A percentile compares a stretch with the other conserved stretches of the same genome.
Conservation (phyloP, 2,113 vertebrate genomes). For the Megalops atlanticus region DNA sequence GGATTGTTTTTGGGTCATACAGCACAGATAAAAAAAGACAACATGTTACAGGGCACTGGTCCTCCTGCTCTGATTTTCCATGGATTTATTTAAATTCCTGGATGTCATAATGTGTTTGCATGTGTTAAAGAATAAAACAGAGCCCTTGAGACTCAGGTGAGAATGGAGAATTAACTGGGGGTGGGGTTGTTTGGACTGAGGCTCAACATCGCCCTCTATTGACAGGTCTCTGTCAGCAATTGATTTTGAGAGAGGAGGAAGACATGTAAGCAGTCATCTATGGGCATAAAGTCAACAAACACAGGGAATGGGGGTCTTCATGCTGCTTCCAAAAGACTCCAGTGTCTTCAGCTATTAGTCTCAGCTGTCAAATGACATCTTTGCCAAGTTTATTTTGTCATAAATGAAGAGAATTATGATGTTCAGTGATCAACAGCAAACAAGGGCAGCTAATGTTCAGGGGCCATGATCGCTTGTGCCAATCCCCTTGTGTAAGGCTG, state of each 20-base stretch:
- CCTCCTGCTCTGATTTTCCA: too few relatives aligned
- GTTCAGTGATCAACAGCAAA: too few relatives aligned
- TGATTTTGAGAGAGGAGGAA: neutral
- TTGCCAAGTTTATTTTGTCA: too few relatives aligned
- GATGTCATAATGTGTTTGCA: neutral
- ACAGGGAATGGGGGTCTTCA: neutral
- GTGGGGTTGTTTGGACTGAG: neutral
- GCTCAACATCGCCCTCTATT: constrained; percentile 61
- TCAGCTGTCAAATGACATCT: too few relatives aligned
- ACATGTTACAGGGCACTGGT: neutral
- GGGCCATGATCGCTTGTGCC: neutral
- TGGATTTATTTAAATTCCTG: neutral
- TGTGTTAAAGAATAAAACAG: neutral
- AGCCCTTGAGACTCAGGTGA: neutral
- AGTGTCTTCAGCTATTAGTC: too few relatives aligned
- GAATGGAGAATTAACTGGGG: neutral
- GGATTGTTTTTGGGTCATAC: neutral
- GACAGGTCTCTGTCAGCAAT: constrained; percentile 44
- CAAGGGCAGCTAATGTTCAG: too few relatives aligned
- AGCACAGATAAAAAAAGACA: neutral
- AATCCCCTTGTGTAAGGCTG: too few relatives aligned
- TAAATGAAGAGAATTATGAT: too few relatives aligned
- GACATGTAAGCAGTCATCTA: neutral
- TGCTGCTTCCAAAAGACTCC: neutral
- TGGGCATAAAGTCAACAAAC: neutral